Evolutionary conservation across 2,797 vertebrate species (phyloP).

Genomic region (Adrianichthys oophorus): DNA sequence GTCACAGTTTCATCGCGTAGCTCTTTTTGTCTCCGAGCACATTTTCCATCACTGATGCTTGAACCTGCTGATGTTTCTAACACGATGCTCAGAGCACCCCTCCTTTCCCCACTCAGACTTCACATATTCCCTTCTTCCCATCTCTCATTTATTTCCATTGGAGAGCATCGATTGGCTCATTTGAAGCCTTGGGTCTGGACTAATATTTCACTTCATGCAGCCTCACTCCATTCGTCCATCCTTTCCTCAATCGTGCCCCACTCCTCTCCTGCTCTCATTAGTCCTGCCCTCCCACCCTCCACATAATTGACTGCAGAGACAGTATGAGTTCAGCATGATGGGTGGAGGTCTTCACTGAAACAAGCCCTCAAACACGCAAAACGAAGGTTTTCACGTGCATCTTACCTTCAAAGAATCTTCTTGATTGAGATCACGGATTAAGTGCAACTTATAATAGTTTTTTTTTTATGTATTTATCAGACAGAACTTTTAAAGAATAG

Average conservation of each 20-base stretch:
- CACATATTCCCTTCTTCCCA: slow-evolving; percentile 51
- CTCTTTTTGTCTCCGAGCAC: too few species aligned
- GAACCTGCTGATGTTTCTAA: not conserved
- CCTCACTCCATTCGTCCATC: slow-evolving; percentile 25
- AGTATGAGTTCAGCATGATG: slow-evolving; percentile 28
- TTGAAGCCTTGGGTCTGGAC: slow-evolving; percentile 49
- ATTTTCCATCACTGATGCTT: slow-evolving; percentile 4
- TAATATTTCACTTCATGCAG: slow-evolving; percentile 63
- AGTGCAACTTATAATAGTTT: not conserved
- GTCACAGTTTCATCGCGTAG: slow-evolving; percentile 33
- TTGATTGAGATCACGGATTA: not conserved
- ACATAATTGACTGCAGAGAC: slow-evolving; percentile 36
- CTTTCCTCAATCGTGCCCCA: slow-evolving; percentile 28
- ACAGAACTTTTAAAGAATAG: too few species aligned
- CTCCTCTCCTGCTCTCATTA: slow-evolving; percentile 49
- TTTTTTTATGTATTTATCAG: not conserved
- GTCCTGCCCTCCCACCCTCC: slow-evolving; percentile 26
- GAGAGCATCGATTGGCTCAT: slow-evolving; percentile 66
- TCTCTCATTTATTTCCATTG: slow-evolving; percentile 71
- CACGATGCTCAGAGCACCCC: too few species aligned
- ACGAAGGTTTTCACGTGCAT: not conserved
- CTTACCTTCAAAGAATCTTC: too few species aligned
- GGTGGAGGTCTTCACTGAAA: slow-evolving; percentile 30
- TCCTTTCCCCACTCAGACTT: slow-evolving; percentile 22
- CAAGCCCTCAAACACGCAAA: slow-evolving; percentile 20